Conservation (phyloP, 2,888 invertebrate genomes). For the Glaucopsyche alexis region DNA sequence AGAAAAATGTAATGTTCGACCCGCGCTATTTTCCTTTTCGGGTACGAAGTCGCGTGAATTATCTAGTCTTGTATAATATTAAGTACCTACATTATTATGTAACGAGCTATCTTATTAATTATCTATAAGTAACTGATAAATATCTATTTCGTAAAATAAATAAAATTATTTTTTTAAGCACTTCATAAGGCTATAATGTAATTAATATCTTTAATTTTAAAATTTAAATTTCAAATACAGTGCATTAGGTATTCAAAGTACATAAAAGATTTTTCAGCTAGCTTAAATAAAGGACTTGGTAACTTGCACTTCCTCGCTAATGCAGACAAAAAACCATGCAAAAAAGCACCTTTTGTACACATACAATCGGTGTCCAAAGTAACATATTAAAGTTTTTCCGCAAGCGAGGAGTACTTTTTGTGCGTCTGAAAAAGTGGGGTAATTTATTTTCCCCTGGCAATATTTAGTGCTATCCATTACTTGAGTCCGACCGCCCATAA, state of each 20-base stretch:
- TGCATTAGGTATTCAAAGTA: neutral
- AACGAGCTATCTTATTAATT: no score
- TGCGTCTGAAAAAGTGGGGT: slow-evolving; percentile 73
- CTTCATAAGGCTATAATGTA: neutral
- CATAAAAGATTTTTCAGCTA: slow-evolving; percentile 2
- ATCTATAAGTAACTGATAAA: no score
- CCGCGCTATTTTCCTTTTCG: no score
- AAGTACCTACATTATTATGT: no score
- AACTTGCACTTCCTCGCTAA: neutral
- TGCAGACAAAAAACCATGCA: slow-evolving; percentile 19
- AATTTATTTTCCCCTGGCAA: slow-evolving; percentile 78
- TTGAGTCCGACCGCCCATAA: slow-evolving; percentile 78
- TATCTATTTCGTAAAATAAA: no score
- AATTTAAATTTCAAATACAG: neutral
- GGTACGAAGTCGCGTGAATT: no score
- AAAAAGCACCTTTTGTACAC: slow-evolving; percentile 11
- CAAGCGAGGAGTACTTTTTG: slow-evolving; percentile 74
- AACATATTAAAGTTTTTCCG: slow-evolving; percentile 73
- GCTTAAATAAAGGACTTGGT: neutral
- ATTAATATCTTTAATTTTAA: neutral
- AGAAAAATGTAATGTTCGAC: no score
- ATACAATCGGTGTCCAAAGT: slow-evolving; percentile 47
- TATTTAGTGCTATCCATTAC: slow-evolving; percentile 80
- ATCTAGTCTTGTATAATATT: no score
- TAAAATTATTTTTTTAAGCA: no score